Evolutionary conservation across 2,888 invertebrate genomes (phyloP), one percentile per base, ranked within the genome.

Genomic region (Yponomeuta sedellus): DNA sequence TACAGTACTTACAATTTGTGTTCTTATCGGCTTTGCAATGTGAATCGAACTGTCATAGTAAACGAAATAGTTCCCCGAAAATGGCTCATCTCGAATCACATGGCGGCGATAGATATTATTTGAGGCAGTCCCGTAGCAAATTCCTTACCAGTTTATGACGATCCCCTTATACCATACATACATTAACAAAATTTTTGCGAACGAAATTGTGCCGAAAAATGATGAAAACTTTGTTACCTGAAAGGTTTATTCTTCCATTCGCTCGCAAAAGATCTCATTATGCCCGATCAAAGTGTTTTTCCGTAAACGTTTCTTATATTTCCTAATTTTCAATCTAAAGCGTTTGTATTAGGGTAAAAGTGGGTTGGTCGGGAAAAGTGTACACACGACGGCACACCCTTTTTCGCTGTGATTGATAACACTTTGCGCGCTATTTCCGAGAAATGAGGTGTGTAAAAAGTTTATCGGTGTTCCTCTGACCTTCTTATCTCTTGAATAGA

Each of bases 401-500:
- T 61, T 61, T 61, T 16, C 61, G 20, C 28, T 61, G 39, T 19
- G 62, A 62, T 62, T 19, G 62, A 62, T 62, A 62, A 62, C 62
- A 62, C 62, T 62, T 16, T 25, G 34, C 22, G 25, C 44, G 39
- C 64, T 16, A 52, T 64, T 64, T 44, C 25, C 10, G 52, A 19
- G 64, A 19, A 64, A 64, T 64, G 64, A 64, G 64, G 64, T 64
- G 64, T 52, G 64, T 22, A 25, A 20, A 64, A 64, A 64, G 64
- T 25, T 64, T 52, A 64, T 64, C 64, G 64, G 22, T 22, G 44
- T 64, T 20, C 40, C 39, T 39, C 62, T 62, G 62, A 62, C 62
- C 62, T 62, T 19, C 34, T 34, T 62, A 62, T 62, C 62, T 61
- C 61, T 4, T 16, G 34, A 81, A 81, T 78, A 79, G 78, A 75